Evolutionary conservation across 2,797 vertebrate genomes (phyloP).

Genomic region (Myotis planiceps): DNA sequence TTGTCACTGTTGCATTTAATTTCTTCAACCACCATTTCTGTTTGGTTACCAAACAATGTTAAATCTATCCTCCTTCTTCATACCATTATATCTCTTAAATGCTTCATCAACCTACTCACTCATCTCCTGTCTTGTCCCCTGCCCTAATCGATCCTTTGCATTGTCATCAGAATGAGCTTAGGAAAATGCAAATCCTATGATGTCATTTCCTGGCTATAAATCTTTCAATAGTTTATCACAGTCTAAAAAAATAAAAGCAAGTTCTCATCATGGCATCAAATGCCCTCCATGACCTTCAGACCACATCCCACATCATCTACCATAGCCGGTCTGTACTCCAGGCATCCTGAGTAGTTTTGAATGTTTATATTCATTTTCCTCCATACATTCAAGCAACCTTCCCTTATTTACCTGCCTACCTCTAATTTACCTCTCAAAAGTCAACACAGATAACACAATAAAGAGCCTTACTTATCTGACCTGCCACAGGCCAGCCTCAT

Average conservation of each 20-base stretch:
- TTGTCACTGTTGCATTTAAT: neutral
- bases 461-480: neutral
- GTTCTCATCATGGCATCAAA: neutral
- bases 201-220: conserved; percentile 24
- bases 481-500: neutral
- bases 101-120: neutral
- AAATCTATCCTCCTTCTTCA: neutral
- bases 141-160: conserved; percentile 20
- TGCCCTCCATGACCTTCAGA: neutral
- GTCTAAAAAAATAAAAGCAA: conserved; percentile 44
- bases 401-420: neutral
- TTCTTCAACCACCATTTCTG: neutral
- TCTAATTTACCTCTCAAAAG: neutral
- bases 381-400: neutral
- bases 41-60: neutral
- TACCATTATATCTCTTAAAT: neutral
- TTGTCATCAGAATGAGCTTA: neutral
- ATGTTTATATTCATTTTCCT: neutral
- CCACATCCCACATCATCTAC: neutral
- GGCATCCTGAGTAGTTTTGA: neutral
- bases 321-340: neutral
- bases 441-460: neutral
- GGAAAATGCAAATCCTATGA: conserved; percentile 61
- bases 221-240: conserved; percentile 47
- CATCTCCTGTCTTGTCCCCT: neutral